Evolutionary conservation across 1,140 invertebrate genomes (phyloP), one percentile per base, ranked within the genome.

Genomic region (Diachasma alloeum): DNA sequence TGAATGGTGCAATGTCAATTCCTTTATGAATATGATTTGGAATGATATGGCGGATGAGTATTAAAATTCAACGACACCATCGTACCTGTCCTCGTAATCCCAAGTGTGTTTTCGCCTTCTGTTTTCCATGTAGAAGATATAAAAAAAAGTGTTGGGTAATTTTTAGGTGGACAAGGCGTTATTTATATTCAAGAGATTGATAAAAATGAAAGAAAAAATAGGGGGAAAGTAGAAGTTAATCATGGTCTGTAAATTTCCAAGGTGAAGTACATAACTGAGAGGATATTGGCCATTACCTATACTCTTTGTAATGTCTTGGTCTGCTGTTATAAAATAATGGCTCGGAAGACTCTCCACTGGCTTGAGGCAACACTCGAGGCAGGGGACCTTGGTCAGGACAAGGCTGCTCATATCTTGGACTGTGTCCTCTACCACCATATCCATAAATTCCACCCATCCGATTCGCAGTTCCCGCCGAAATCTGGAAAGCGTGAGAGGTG

Each of bases 301-400:
- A 89, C 79, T 91, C 89, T 84, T 92, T 93, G 84, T 91, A 91
- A 80, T 91, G 91, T 82, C 92, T 91, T 80, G 96, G 96, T 88
- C 96, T 91, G 88, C 96, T 97, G 88, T 97, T 97, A 87, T 97
- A 97, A 86, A 94, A 97, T 77, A 98, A 91, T 79, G 96, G 96
- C 89, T 97, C 96, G 80, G 93, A 93, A 85, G 84, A 84, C 81
- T 89, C 88, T 78, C 83, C 83, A 82, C 79, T 84, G 72, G 85
- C 90, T 86, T 82, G 90, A 85, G 83, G 46, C 84, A 84, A 84
- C 93, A 53, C 48, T 53, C 48, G 92, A 69, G 86, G 84, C 39
- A 42, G 39, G 87, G 83, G 89, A 80, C 89, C 89, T 82, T 92
- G 91, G 75, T 90, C 89, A 72, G 88, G 88, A 76, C 91, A 90